Evolutionary conservation across 92 coral and sea anemone genomes (phyloP), one percentile per base, ranked within the genome.

Genomic region (Virgularia gustaviana): DNA sequence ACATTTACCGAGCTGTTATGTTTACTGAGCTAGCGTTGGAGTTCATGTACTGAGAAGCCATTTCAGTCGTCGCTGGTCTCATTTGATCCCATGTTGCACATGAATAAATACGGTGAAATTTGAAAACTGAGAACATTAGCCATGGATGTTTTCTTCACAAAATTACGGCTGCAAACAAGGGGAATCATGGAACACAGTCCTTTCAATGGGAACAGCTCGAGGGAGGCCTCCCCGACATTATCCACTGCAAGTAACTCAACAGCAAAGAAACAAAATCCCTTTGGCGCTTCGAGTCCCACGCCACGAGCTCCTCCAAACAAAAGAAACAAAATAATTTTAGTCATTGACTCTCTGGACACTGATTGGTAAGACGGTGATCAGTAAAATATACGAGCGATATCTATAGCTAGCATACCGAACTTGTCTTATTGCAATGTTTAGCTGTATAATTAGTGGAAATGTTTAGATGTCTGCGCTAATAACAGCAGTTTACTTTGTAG

Each of bases 281-380:
- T 68, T 35, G 75, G 75, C 33, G 47, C 51, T 13, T 29, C 58
- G 29, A 19, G 75, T 68, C 75, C 31, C 27, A 68, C 75, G 30
- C 45, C 75, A 51, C 31, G 81, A 54, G 61, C 86, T 25, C 79
- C 90, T 10, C 66, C 86, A 39, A 78, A 89, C 52, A 91, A 81
- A 60, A 89, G 90, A 49, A 71, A 81, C 57, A 94, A 94, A 73
- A 87, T 83, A 12, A 86, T 94, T 20, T 87, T 94, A 6, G 90
- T 94, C 4, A 85, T 94, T 25, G 99, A 94, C 71, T 81, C 99
- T 4, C 87, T 86, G 2, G 99, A 94, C 20, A 89, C 89, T 1
- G 90, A 94, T 74, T 94, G 99, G 99, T 94, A 70, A 84, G 95
- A 35, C 33, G 20, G 33, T n/a, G n/a, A n/a, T n/a, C n/a, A n/a